Percentiles rank a stretch among this genome's conserved stretches.
These are phyloP conservation scores for Drosophila imparisetae DNA, from an alignment of 2,888 invertebrate genomes.

Conservation along the genomic window DNA sequence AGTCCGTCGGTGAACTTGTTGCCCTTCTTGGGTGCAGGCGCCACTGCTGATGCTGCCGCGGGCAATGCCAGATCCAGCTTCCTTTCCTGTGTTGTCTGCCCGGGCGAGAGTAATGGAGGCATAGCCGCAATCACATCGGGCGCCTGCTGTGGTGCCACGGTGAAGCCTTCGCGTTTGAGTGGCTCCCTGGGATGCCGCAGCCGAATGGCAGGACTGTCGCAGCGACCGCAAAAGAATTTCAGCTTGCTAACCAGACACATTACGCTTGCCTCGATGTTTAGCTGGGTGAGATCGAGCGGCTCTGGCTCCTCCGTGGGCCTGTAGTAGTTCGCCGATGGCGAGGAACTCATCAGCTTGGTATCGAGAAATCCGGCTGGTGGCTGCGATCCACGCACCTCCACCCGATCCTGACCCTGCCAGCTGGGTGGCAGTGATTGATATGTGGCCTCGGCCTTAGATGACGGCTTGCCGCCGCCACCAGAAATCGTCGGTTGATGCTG, in stretches of 20 bases:
- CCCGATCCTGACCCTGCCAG: slow-evolving; percentile 61
- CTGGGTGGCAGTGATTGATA: slow-evolving; percentile 81
- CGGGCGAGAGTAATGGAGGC: slow-evolving; percentile 3
- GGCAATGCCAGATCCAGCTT: slow-evolving; percentile 5
- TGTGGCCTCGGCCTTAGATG: slow-evolving; percentile 44
- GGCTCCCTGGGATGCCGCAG: slow-evolving; percentile 86
- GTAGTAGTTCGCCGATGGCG: slow-evolving; percentile 90
- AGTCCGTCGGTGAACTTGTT: slow-evolving; percentile 91
- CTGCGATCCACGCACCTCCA: slow-evolving; percentile 46
- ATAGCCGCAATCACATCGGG: slow-evolving; percentile 83
- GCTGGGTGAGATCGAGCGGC: slow-evolving; percentile 93
- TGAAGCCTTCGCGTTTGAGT: slow-evolving; percentile 80
- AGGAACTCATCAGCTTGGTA: slow-evolving; percentile 85
- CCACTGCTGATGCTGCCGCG: background rate
- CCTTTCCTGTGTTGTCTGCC: slow-evolving; percentile 23
- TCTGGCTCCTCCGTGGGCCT: slow-evolving; percentile 92
- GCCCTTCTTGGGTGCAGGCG: slow-evolving; percentile 85
- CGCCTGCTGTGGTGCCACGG: slow-evolving; percentile 68
- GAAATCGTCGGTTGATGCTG: slow-evolving; percentile 10
- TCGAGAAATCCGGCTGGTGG: slow-evolving; percentile 85
- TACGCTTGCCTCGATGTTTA: slow-evolving; percentile 94
- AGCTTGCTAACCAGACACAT: slow-evolving; percentile 93
- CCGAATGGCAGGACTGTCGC: slow-evolving; percentile 90
- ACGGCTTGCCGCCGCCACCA: background rate
- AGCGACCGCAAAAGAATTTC: slow-evolving; percentile 91